These are phyloP conservation scores for Vidua macroura DNA, from an alignment of 2,113 vertebrate genomes.

Conservation along the genomic window DNA sequence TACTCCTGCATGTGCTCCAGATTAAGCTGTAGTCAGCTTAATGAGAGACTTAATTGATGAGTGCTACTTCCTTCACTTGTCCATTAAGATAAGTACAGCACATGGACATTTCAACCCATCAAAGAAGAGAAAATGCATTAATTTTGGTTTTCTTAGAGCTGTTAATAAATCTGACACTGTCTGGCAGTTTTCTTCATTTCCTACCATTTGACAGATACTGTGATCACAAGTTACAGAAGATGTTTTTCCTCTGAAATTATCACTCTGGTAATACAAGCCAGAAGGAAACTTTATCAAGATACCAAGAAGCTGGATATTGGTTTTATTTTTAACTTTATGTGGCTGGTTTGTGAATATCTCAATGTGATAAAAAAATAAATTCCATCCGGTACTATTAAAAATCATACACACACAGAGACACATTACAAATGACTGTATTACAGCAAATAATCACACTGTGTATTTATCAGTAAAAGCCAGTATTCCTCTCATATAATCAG, in stretches of 20 bases:
- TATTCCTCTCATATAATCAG: background rate
- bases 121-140: slow-evolving; percentile 74
- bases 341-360: slow-evolving; percentile 26
- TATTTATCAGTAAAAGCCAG: slow-evolving; percentile 33
- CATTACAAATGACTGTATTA: slow-evolving; percentile 9
- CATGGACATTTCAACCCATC: slow-evolving; percentile 65
- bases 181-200: slow-evolving; percentile 79
- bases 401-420: background rate
- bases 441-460: slow-evolving; percentile 42
- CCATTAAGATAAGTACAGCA: slow-evolving; percentile 74
- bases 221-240: slow-evolving; percentile 74
- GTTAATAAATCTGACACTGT: slow-evolving; percentile 79
- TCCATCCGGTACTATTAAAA: slow-evolving; percentile 46
- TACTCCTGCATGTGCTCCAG: slow-evolving; percentile 10
- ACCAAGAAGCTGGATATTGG: slow-evolving; percentile 35
- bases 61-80: slow-evolving; percentile 61
- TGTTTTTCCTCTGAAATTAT: slow-evolving; percentile 74
- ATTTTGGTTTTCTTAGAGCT: slow-evolving; percentile 69
- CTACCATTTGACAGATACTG: slow-evolving; percentile 72
- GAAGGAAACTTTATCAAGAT: slow-evolving; percentile 72
- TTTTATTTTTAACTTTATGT: slow-evolving; percentile 61
- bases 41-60: slow-evolving; percentile 71
- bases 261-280: slow-evolving; percentile 69
- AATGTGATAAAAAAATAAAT: slow-evolving; percentile 29
- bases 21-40: slow-evolving; percentile 57